Conservation (phyloP, 2,888 invertebrate genomes). For the Aspidiotus destructor region DNA sequence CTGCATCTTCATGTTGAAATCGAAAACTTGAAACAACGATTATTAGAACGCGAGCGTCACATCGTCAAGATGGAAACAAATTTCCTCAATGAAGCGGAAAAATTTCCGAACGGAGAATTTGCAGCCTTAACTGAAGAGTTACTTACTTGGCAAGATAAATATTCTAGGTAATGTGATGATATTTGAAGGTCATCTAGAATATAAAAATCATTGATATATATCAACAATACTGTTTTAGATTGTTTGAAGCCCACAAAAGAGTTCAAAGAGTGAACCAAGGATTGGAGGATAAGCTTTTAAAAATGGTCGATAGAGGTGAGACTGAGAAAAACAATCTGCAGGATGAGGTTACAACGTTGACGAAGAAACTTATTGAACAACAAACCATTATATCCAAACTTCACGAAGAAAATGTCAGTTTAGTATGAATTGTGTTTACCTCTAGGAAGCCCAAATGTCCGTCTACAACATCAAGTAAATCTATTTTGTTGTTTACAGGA, state of each 20-base stretch:
- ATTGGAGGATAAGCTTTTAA: slow-evolving; percentile 84
- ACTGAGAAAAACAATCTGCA: slow-evolving; percentile 78
- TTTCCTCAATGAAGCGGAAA: slow-evolving; percentile 61
- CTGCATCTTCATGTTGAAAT: slow-evolving; percentile 76
- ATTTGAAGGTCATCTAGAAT: neutral
- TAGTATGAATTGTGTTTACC: neutral
- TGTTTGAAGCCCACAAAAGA: slow-evolving; percentile 85
- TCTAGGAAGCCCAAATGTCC: no score
- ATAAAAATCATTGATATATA: neutral
- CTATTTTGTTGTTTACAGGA: slow-evolving; percentile 55
- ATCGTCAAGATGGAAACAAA: slow-evolving; percentile 79
- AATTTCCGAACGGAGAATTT: slow-evolving; percentile 58
- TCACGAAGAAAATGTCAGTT: slow-evolving; percentile 73
- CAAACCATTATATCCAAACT: slow-evolving; percentile 72
- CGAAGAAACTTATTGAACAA: slow-evolving; percentile 72
- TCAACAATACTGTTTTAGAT: slow-evolving; percentile 45
- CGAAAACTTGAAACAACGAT: slow-evolving; percentile 70
- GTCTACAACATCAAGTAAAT: slow-evolving; percentile 16
- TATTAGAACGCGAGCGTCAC: slow-evolving; percentile 71
- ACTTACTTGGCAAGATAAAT: slow-evolving; percentile 82
- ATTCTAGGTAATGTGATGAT: slow-evolving; percentile 56
- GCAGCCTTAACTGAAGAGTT: slow-evolving; percentile 73
- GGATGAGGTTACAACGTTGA: slow-evolving; percentile 75
- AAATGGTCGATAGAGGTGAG: slow-evolving; percentile 84
- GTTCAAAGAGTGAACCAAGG: slow-evolving; percentile 91